Conservation (phyloP, 2,888 invertebrate species). For the Amphipoea oculea region DNA sequence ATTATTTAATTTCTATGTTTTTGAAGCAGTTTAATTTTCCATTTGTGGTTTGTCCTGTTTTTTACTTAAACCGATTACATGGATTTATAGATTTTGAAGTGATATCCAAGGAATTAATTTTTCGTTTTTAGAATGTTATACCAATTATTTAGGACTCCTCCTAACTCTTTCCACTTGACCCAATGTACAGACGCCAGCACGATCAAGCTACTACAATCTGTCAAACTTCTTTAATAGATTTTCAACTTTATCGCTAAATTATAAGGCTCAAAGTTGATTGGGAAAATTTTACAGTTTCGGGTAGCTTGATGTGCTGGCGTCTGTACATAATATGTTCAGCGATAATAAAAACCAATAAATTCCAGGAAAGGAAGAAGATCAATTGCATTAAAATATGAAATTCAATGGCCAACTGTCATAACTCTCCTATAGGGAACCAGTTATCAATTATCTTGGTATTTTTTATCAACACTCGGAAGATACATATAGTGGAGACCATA, state of each 20-base stretch:
- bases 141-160: not conserved
- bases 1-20: constrained; percentile 32
- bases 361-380: constrained; percentile 5
- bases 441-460: constrained; percentile 49
- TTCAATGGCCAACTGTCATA: constrained; percentile 53
- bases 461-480: constrained; percentile 43
- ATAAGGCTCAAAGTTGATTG: too few species aligned
- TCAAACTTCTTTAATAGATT: too few species aligned
- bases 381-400: constrained; percentile 51
- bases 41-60: not conserved
- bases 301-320: too few species aligned
- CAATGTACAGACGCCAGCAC: too few species aligned
- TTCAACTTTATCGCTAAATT: too few species aligned
- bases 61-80: not conserved
- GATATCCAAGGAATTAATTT: not conserved
- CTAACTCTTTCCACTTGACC: too few species aligned
- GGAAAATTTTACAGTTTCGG: too few species aligned
- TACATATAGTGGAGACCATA: constrained; percentile 25
- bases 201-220: too few species aligned
- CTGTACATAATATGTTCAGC: too few species aligned
- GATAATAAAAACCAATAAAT: not conserved
- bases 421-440: constrained; percentile 18
- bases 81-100: not conserved
- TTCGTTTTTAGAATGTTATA: not conserved
- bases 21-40: not conserved